Conservation (phyloP, 2,113 vertebrate genomes). For the Dasyurus viverrinus region DNA sequence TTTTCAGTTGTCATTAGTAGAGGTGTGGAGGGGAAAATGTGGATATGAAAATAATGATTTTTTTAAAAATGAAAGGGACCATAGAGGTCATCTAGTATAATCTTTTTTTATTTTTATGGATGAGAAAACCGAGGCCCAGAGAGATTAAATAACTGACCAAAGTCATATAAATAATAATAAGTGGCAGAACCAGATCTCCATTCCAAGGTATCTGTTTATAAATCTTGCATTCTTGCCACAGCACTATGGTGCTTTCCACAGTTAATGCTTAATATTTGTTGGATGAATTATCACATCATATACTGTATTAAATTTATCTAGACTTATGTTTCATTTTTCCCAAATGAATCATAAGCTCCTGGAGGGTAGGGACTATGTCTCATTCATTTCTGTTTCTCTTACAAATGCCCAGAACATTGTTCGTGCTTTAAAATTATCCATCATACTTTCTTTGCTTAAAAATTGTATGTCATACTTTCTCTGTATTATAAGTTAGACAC, state of each 20-base stretch:
- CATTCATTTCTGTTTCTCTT: neutral
- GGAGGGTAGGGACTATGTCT: neutral
- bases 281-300: neutral
- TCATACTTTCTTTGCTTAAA: neutral
- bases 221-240: neutral
- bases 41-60: neutral
- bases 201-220: neutral
- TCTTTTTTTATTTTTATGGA: neutral
- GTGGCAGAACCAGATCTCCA: neutral
- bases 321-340: neutral
- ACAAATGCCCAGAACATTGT: neutral
- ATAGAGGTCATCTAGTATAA: neutral
- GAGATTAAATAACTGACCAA: neutral
- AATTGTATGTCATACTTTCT: neutral
- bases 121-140: neutral
- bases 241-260: neutral
- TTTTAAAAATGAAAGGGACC: neutral
- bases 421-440: neutral
- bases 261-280: neutral
- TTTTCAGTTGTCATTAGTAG: neutral
- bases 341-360: neutral
- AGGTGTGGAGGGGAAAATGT: neutral
- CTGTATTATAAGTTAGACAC: neutral
- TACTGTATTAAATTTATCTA: neutral
- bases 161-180: neutral